Evolutionary conservation across 1,140 invertebrate genomes (phyloP).

Genomic region (Bactericera cockerelli): DNA sequence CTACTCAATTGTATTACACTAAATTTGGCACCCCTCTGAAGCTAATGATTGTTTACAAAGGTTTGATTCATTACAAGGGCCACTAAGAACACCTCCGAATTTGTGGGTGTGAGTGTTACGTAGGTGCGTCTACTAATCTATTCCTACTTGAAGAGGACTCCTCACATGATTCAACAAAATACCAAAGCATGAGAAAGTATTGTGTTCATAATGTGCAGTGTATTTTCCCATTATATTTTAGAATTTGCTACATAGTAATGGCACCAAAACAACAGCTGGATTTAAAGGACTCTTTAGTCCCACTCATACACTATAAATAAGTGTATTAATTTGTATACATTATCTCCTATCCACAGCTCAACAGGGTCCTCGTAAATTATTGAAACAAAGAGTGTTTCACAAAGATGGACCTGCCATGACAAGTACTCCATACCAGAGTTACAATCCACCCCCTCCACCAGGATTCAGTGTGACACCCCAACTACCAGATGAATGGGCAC

Average conservation of each 20-base stretch:
- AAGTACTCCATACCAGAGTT: background rate
- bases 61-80: too few species aligned
- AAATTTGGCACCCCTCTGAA: too few species aligned
- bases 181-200: background rate
- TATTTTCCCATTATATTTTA: too few species aligned
- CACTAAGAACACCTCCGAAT: too few species aligned
- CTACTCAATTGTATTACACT: too few species aligned
- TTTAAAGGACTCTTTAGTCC: background rate
- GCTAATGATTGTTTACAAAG: too few species aligned
- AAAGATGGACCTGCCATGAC: slow-evolving; percentile 1
- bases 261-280: background rate
- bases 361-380: slow-evolving; percentile 1
- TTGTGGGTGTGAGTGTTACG: too few species aligned
- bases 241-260: too few species aligned
- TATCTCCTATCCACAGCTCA: slow-evolving; percentile 3
- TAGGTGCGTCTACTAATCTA: too few species aligned
- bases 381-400: background rate
- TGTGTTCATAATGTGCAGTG: too few species aligned
- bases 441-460: background rate
- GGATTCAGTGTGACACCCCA: background rate
- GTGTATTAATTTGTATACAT: too few species aligned
- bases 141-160: background rate
- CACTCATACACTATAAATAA: background rate
- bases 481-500: background rate
- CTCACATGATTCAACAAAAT: background rate